Percentiles rank a stretch among this genome's conserved stretches.
These are phyloP conservation scores for Syngnathus floridae DNA, from an alignment of 2,113 vertebrate species.

Conservation along the genomic window DNA sequence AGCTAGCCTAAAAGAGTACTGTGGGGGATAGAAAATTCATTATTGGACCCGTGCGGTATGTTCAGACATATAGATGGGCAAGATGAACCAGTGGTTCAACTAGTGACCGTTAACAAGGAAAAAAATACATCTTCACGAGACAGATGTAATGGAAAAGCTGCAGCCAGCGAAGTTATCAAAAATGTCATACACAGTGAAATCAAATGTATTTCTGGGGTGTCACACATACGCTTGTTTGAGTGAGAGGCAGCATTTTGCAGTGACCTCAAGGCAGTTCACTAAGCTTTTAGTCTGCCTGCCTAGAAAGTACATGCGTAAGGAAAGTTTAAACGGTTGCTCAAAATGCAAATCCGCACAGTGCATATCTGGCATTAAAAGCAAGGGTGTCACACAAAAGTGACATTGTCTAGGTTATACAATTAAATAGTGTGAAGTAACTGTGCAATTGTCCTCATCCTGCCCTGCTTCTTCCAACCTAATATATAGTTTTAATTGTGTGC, in stretches of 20 bases:
- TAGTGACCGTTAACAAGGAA: no score
- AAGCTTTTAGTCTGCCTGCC: background rate
- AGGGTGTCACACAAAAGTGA: background rate
- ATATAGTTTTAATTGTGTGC: background rate
- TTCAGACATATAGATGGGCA: no score
- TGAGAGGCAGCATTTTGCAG: background rate
- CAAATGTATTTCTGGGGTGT: background rate
- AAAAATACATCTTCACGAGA: no score
- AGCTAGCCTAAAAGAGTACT: no score
- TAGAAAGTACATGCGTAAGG: background rate
- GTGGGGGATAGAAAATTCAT: no score
- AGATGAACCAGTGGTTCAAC: no score
- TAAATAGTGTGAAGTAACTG: background rate
- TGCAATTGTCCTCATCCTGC: no score
- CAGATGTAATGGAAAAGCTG: background rate
- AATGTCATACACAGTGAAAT: background rate
- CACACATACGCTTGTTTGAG: background rate
- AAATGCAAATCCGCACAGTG: background rate
- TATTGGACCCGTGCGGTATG: no score
- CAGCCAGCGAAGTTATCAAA: background rate
- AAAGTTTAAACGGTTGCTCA: background rate
- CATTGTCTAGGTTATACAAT: background rate
- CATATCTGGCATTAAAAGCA: background rate
- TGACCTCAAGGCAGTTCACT: background rate
- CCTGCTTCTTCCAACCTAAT: background rate